These are phyloP conservation scores for Atlantisia rogersi DNA, from an alignment of 2,113 vertebrate species.

Conservation along the genomic window DNA sequence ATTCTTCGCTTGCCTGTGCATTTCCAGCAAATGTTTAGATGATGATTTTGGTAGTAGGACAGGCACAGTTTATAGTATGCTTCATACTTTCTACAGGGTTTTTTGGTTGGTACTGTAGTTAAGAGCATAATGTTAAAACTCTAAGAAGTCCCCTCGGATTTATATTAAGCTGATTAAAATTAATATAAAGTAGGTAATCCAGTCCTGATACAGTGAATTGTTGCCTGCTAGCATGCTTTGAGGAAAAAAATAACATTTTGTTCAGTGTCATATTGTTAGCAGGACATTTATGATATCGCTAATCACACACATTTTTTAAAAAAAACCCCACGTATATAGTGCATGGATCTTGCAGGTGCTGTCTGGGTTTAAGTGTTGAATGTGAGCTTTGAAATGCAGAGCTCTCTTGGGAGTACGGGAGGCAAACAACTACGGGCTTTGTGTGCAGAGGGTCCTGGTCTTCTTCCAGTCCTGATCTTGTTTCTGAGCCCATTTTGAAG, in stretches of 20 bases:
- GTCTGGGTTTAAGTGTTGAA: background rate
- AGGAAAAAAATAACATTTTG: background rate
- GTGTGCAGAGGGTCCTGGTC: background rate
- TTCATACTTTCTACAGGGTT: background rate
- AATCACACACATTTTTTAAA: background rate
- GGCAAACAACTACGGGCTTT: background rate
- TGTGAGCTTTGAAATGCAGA: background rate
- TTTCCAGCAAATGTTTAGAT: background rate
- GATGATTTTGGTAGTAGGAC: background rate
- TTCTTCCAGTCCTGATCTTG: background rate
- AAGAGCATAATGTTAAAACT: background rate
- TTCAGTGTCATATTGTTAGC: background rate
- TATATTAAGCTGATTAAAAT: background rate
- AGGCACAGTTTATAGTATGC: accelerated
- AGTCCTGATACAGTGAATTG: background rate
- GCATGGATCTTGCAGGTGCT: background rate
- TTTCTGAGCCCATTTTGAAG: background rate
- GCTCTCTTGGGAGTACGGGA: background rate
- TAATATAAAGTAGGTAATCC: background rate
- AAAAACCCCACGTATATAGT: background rate
- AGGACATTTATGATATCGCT: background rate
- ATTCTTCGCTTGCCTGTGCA: background rate
- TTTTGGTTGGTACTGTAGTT: background rate
- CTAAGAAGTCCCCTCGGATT: background rate
- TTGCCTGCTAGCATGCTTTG: background rate